Base-by-base conservation (phyloP, 1,140 invertebrate genomes). In the Drosophila kikkawai region DNA sequence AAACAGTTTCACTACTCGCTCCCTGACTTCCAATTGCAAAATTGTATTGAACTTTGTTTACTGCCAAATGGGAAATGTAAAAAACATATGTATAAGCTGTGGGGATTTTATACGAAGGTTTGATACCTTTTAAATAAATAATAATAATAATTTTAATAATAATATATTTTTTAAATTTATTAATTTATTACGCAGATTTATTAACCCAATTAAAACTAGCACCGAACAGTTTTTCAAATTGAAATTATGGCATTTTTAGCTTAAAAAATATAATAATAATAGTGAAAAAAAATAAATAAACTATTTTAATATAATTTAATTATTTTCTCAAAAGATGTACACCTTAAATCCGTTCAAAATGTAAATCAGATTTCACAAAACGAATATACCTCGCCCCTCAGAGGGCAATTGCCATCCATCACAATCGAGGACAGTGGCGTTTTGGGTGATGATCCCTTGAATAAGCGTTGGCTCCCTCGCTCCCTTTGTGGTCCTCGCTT, bases 391-490 rank as follows among this genome's bases (percentile, higher is more conserved):
- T 26, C 19, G 3, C 0, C 11, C 5, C 3, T n/a, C n/a, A 7
- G 2, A 12, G 7, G 29, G 55, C 36, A 59, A 1, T 34, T 6
- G n/a, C 7, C 1, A 41, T 59, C n/a, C 22, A 12, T 29, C 26
- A 60, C 13, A 15, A 60, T 29, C 36, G 15, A 26, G 26, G 19
- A 32, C 22, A 58, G 32, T 66, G 12, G 4, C 22, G 22, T 37
- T 42, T 68, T 11, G 47, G 39, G 19, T 34, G 47, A 29, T 42
- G 47, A 68, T 69, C 22, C 47, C 19, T 5, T 8, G 29, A 15
- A 68, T 26, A 53, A 36, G 9, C n/a, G 15, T 7, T 55, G 7
- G 8, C 8, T 11, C 13, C 15, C 39, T 29, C 26, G 47, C 7
- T 37, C 19, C 32, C 37, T 48, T 53, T 37, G 61, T 53, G 65